Base-by-base conservation (phyloP, 2,888 invertebrate species). In the Invenusta paracnida region DNA sequence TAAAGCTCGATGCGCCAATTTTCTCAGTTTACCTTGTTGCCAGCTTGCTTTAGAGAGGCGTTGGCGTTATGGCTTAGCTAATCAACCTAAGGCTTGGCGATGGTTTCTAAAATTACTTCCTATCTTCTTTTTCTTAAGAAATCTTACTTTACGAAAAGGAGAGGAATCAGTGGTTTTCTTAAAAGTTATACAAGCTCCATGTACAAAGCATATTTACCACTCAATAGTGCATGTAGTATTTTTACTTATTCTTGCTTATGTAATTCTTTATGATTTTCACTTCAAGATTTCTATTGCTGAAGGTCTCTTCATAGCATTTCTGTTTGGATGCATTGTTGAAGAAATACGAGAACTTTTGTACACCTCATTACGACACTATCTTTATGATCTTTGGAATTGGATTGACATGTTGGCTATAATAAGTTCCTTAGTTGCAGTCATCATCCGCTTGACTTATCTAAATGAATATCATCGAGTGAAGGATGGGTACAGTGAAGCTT, bases 1-100 rank as follows among this genome's bases (percentile, higher is more conserved):
- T 67, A 67, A 48, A 25, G 66, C 84, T 2, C 48, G 73, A n/a
- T 84, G 84, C 73, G 27, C 67, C 11, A 67, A 84, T 17, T 84
- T 84, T 84, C n/a, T 84, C 0, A 84, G 84, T 84, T 30, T 84
- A n/a, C 84, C 67, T 2, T 84, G 84, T 28, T 84, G 84, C 66
- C 84, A 84, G 73, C 23, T 73, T 5, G 67, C 66, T 5, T 29
- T 84, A n/a, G 73, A 67, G 11, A 27, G 67, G 67, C 84, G 2
- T 2, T 84, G 84, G 84, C 66, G 29, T 67, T 31, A 66, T 1
- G 67, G 67, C 11, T 29, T 84, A 27, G 23, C 29, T n/a, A 13
- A 28, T 11, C 23, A 28, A 28, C n/a, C 82, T 13, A 25, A 23
- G 11, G 29, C 67, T 23, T 82, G 31, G 25, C 83, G 67, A 23